Conservation (phyloP, 1,140 invertebrate species). For the Rhagoletis pomonella region DNA sequence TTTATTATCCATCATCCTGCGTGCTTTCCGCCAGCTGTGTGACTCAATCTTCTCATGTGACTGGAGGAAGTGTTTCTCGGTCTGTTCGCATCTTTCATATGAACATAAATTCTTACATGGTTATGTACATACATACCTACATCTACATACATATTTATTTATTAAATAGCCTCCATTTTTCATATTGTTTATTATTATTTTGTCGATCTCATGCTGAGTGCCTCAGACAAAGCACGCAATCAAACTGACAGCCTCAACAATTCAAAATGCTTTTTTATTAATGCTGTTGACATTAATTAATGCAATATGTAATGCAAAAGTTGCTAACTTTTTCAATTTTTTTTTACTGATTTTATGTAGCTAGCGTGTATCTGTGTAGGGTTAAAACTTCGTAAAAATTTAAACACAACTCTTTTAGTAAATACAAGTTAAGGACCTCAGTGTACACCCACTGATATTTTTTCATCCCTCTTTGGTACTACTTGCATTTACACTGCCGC, state of each 20-base stretch:
- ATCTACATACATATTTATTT: neutral
- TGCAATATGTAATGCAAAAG: slow-evolving; percentile 26
- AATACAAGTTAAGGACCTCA: too few relatives aligned
- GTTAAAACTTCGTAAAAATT: slow-evolving; percentile 1
- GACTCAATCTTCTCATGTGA: neutral
- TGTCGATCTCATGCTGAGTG: neutral
- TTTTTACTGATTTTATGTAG: too few relatives aligned
- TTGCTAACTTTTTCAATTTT: neutral
- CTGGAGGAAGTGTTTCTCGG: neutral
- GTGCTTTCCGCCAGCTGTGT: neutral
- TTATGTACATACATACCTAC: too few relatives aligned
- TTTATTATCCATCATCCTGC: neutral
- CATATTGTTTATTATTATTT: neutral
- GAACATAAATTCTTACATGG: too few relatives aligned
- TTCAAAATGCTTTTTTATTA: slow-evolving; percentile 26
- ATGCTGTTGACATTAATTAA: slow-evolving; percentile 35
- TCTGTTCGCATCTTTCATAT: slow-evolving; percentile 4
- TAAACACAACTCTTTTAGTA: too few relatives aligned
- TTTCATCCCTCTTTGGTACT: too few relatives aligned
- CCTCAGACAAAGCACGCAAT: neutral
- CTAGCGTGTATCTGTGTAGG: neutral
- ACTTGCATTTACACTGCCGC: too few relatives aligned
- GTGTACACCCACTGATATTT: too few relatives aligned
- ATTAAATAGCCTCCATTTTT: slow-evolving; percentile 12
- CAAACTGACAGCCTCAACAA: neutral